Evolutionary conservation across 2,113 vertebrate genomes (phyloP).

Genomic region (Ascaphus truei): DNA sequence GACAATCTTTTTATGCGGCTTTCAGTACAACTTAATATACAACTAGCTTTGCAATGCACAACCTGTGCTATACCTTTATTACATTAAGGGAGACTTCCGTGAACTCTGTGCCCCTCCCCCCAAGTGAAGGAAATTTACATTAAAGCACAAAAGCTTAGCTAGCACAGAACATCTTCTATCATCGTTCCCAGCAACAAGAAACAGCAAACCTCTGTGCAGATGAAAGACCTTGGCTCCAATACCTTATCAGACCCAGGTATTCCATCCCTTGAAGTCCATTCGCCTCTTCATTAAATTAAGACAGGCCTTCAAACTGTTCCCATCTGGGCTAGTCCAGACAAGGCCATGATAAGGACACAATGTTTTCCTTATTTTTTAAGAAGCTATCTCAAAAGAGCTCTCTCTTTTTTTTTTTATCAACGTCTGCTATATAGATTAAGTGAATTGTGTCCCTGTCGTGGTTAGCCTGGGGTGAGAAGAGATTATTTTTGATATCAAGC

Average conservation of each 20-base stretch:
- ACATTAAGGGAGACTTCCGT: background rate
- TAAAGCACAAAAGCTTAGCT: background rate
- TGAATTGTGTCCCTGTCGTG: background rate
- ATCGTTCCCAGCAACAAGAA: background rate
- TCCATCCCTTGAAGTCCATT: background rate
- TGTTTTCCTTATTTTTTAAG: background rate
- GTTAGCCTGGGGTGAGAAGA: background rate
- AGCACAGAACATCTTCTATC: too few relatives aligned
- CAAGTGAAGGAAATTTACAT: background rate
- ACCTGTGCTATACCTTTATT: too few relatives aligned
- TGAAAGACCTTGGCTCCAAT: constrained; percentile 3
- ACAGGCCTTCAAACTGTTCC: constrained; percentile 7
- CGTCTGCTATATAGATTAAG: constrained; percentile 21
- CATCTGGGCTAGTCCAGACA: constrained; percentile 11
- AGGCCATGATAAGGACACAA: constrained; percentile 18
- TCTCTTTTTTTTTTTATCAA: background rate
- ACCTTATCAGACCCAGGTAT: background rate
- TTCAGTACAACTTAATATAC: too few relatives aligned
- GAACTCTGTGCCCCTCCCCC: background rate
- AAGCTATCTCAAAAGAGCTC: constrained; percentile 3
- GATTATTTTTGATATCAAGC: constrained; percentile 28
- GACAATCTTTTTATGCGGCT: too few relatives aligned
- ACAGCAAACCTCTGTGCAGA: background rate
- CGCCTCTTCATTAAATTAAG: constrained; percentile 19
- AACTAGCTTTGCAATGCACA: too few relatives aligned